Evolutionary conservation across 2,888 invertebrate genomes (phyloP).

Genomic region (Conus canariensis): DNA sequence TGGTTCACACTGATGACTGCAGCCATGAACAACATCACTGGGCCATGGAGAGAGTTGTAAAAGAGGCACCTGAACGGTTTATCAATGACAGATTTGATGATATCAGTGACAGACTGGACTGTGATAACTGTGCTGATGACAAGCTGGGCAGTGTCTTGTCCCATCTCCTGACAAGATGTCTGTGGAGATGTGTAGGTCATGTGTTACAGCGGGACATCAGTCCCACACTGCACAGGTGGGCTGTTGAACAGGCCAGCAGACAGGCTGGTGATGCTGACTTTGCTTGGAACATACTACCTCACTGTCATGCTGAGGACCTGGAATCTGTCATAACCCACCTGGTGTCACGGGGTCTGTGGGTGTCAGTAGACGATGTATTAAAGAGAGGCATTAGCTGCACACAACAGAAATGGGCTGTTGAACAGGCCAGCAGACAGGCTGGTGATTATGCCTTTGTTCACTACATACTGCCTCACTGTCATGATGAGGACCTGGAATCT

Average conservation of each 20-base stretch:
- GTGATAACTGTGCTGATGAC: too few relatives aligned
- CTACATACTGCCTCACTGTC: neutral
- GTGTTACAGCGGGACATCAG: neutral
- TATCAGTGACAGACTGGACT: neutral
- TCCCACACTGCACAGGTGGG: neutral
- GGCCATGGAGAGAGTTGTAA: neutral
- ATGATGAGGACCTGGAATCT: neutral
- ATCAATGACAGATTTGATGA: neutral
- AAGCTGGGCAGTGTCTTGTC: too few relatives aligned
- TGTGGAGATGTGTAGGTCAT: neutral
- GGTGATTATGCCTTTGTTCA: neutral
- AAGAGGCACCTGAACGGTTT: neutral
- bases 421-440: neutral
- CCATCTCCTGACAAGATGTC: too few relatives aligned
- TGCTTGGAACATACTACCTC: neutral
- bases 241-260: neutral
- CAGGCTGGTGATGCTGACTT: neutral
- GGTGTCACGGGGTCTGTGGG: neutral
- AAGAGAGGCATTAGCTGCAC: neutral
- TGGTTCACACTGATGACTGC: too few relatives aligned
- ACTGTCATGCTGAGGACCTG: neutral
- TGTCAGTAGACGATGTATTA: neutral
- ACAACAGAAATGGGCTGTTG: neutral
- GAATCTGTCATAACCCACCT: neutral
- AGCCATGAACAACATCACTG: too few relatives aligned